Base-by-base conservation (phyloP, 1,140 invertebrate species). In the Diorhabda carinulata region DNA sequence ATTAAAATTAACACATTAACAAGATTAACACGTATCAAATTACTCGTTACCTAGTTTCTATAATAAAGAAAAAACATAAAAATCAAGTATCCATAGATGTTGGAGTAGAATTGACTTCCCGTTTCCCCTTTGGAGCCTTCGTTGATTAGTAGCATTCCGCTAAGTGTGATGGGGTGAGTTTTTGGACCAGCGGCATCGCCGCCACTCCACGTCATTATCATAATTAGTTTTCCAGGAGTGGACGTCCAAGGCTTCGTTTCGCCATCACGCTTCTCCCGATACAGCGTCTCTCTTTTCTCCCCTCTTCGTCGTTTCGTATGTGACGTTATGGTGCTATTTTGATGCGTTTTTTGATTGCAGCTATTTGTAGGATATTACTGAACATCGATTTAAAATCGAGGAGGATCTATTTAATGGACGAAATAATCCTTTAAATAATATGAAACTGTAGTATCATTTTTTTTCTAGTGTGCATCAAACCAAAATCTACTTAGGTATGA, bases 141-240 rank as follows among this genome's bases (percentile, higher is more conserved):
- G 65, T 67, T 67, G 65, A 67, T 67, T 67, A 67, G 65, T 60
- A 67, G 65, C 65, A 57, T 56, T 67, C 65, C 42, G 57, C 65
- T 52, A 65, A 65, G 64, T 65, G 64, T 57, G 47, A 52, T 52
- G n/a, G 64, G 64, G 64, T 57, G 64, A 65, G 64, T 47, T 47
- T 65, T 57, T 40, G 43, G 52, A 56, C 47, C 47, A 65, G 52
- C 64, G 52, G n/a, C 43, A 57, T 57, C 57, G 47, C 47, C 47
- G 47, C 52, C 43, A 52, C 42, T 9, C 64, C 5, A 25, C 56
- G 64, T 65, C 44, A 65, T 65, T 65, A 65, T 65, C 64, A 65
- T 65, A 65, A 65, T 65, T 65, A 65, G 64, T 65, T 65, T 65
- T 56, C 64, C 47, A 65, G 64, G 64, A 65, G 47, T 65, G 64